These are phyloP conservation scores for Ips nitidus DNA, from an alignment of 1,140 invertebrate species.

Conservation along the genomic window DNA sequence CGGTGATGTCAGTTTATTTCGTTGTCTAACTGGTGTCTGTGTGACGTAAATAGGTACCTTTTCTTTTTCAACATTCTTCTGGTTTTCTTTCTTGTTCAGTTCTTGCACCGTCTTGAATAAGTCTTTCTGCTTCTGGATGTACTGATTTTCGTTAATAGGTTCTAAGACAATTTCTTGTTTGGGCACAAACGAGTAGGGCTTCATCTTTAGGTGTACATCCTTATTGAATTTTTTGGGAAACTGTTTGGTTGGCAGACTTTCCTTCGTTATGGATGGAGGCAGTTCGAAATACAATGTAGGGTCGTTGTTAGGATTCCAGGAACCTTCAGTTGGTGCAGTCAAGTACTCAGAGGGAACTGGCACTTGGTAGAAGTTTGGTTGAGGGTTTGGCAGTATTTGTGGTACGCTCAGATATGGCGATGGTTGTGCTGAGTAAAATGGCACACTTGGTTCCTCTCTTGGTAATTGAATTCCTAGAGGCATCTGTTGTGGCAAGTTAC, in stretches of 20 bases:
- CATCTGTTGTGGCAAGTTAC: constrained; percentile 29
- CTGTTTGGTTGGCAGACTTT: constrained; percentile 41
- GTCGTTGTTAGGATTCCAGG: constrained; percentile 51
- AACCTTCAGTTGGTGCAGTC: constrained; percentile 40
- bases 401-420: constrained; percentile 41
- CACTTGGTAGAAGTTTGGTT: constrained; percentile 42
- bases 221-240: constrained; percentile 51
- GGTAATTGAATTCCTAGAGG: constrained; percentile 44
- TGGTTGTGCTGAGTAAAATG: constrained; percentile 44
- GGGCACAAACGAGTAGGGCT: constrained; percentile 43
- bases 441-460: constrained; percentile 34
- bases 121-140: constrained; percentile 44
- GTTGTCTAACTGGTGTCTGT: background rate
- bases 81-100: constrained; percentile 47
- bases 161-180: constrained; percentile 44
- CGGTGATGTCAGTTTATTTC: background rate
- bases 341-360: constrained; percentile 47
- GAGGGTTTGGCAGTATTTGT: constrained; percentile 26
- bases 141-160: constrained; percentile 41
- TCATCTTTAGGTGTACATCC: constrained; percentile 47
- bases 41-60: constrained; percentile 28
- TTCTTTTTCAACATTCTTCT: constrained; percentile 40
- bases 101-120: constrained; percentile 44
- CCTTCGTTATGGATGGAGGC: constrained; percentile 39
- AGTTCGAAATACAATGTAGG: constrained; percentile 48